Conservation (phyloP, 1,140 invertebrate species). For the Ostrea denselamellosa region DNA sequence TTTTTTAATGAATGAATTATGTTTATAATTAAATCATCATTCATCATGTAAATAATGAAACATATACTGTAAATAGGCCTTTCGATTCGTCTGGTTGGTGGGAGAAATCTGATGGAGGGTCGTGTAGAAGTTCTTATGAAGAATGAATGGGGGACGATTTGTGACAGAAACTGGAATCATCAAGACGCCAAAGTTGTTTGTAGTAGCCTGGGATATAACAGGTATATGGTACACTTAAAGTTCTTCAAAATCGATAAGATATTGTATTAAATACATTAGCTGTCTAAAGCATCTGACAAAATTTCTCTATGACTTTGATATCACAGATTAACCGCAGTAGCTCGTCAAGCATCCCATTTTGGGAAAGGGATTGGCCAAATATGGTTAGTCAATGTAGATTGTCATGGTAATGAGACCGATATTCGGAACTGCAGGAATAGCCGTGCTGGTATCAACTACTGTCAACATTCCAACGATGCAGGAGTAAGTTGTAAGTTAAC, state of each 20-base stretch:
- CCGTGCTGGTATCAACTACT: background rate
- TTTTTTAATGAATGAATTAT: no score
- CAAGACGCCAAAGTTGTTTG: slow-evolving; percentile 68
- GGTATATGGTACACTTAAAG: background rate
- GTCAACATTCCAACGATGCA: slow-evolving; percentile 1
- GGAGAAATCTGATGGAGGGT: slow-evolving; percentile 54
- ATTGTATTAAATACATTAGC: no score
- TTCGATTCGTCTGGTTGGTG: slow-evolving; percentile 37
- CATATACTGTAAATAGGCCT: slow-evolving; percentile 16
- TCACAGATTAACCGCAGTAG: background rate
- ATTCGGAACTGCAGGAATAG: background rate
- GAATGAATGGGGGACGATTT: slow-evolving; percentile 66
- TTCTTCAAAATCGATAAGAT: no score
- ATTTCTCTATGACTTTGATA: background rate
- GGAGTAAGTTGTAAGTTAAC: background rate
- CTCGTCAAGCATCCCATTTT: background rate
- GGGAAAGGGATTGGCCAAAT: background rate
- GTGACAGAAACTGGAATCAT: slow-evolving; percentile 67
- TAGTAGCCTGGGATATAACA: slow-evolving; percentile 58
- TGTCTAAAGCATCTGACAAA: background rate
- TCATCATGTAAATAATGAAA: no score
- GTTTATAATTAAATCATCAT: no score
- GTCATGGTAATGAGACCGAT: background rate
- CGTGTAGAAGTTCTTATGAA: slow-evolving; percentile 62
- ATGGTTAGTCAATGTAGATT: background rate